Evolutionary conservation across 2,888 invertebrate species (phyloP).

Genomic region (Drosophila peninsularis): DNA sequence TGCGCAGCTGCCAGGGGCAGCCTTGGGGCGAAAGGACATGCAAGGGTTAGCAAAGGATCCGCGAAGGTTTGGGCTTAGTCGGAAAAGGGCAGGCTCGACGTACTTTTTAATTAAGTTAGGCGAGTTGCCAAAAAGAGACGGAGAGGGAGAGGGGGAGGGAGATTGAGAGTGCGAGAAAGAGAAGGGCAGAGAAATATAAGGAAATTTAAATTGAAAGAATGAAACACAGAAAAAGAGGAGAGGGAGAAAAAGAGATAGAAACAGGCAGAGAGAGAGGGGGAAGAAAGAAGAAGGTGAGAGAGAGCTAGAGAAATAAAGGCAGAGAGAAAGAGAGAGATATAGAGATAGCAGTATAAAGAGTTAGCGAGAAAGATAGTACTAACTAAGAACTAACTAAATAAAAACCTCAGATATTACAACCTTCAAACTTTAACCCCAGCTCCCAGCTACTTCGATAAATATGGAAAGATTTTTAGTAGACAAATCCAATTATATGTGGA

Average conservation of each 20-base stretch:
- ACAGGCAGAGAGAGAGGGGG: not conserved
- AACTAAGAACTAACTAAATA: too few relatives aligned
- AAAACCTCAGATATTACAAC: too few relatives aligned
- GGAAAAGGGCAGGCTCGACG: not conserved
- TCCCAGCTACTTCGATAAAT: not conserved
- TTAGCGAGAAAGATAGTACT: too few relatives aligned
- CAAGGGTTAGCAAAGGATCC: conserved; percentile 45
- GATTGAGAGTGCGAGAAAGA: not conserved
- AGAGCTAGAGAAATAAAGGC: not conserved
- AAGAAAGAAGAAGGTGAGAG: too few relatives aligned
- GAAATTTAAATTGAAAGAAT: not conserved
- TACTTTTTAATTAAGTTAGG: conserved; percentile 5
- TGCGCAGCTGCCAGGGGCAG: conserved; percentile 58
- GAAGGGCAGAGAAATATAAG: not conserved
- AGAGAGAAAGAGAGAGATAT: too few relatives aligned
- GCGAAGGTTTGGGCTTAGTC: conserved; percentile 1
- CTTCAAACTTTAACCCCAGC: not conserved
- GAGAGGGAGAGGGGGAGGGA: not conserved
- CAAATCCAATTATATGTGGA: not conserved
- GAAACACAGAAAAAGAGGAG: not conserved
- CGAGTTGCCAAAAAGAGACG: conserved; percentile 2
- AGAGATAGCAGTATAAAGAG: too few relatives aligned
- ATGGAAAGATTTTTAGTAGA: not conserved
- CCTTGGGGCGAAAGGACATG: conserved; percentile 40
- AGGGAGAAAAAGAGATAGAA: not conserved